Evolutionary conservation across 2,797 vertebrate species (phyloP).

Genomic region (Tamandua tetradactyla): DNA sequence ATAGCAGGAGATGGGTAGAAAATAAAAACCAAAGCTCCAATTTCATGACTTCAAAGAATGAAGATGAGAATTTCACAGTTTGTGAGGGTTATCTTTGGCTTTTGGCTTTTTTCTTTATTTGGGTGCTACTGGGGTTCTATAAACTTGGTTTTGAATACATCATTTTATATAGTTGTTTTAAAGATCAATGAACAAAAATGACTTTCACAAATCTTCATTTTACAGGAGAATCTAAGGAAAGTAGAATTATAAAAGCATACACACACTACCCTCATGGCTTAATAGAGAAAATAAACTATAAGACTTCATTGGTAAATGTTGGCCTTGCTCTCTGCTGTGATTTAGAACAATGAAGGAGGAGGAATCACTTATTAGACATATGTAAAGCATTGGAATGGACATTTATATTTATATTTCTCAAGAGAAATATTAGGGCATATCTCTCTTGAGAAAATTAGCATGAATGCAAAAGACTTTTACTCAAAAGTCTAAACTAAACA

Average conservation of each 20-base stretch:
- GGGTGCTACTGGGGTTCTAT: background rate
- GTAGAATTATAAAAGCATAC: background rate
- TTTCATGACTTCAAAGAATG: background rate
- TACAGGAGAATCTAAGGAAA: background rate
- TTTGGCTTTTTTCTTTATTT: background rate
- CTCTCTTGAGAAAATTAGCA: background rate
- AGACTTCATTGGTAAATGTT: background rate
- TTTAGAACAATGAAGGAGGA: background rate
- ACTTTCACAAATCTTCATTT: background rate
- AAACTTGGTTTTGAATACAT: background rate
- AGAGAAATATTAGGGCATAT: background rate
- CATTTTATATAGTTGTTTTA: background rate
- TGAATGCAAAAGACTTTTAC: background rate
- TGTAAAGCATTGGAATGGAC: background rate
- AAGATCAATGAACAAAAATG: background rate
- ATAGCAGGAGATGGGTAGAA: background rate
- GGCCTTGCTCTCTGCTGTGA: background rate
- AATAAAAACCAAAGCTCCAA: background rate
- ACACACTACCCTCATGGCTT: background rate
- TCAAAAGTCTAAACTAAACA: too few relatives aligned
- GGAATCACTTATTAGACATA: background rate
- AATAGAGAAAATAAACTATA: background rate
- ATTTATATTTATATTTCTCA: too few relatives aligned
- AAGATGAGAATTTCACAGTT: background rate
- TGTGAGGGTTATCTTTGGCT: background rate